These are phyloP conservation scores for Crax fasciolata DNA, from an alignment of 2,797 vertebrate genomes.

Conservation along the genomic window DNA sequence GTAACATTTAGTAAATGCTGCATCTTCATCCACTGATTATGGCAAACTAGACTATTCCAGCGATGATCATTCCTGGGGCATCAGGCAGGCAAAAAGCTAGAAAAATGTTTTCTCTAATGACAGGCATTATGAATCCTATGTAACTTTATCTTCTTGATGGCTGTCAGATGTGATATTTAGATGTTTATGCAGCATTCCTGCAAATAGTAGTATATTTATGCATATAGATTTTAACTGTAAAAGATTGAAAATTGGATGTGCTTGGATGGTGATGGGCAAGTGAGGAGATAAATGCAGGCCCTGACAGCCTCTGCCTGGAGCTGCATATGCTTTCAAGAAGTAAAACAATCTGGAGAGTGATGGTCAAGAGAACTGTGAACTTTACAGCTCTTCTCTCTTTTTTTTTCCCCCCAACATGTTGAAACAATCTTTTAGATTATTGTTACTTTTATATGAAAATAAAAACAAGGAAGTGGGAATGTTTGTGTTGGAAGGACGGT, in stretches of 20 bases:
- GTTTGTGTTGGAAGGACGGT: not conserved
- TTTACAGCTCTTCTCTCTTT: not conserved
- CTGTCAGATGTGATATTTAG: not conserved
- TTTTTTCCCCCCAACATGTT: not conserved
- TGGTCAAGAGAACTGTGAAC: not conserved
- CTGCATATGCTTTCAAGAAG: not conserved
- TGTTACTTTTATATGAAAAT: not conserved
- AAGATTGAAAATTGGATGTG: not conserved
- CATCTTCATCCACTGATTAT: not conserved
- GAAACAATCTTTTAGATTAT: not conserved
- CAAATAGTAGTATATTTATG: not conserved
- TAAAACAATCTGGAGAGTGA: not conserved
- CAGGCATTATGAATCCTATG: not conserved
- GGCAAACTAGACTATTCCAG: not conserved
- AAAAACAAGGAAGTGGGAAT: not conserved
- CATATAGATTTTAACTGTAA: not conserved
- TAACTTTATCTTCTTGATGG: not conserved
- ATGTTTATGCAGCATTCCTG: not conserved
- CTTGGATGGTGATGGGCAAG: not conserved
- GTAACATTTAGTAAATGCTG: not conserved
- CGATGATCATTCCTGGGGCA: not conserved
- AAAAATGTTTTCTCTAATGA: not conserved
- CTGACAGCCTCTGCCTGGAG: not conserved
- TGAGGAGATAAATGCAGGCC: not conserved
- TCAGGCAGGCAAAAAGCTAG: not conserved